phyloP scores from a whole-genome alignment of 2,797 vertebrate genomes.

The Sciaenops ocellatus region DNA sequence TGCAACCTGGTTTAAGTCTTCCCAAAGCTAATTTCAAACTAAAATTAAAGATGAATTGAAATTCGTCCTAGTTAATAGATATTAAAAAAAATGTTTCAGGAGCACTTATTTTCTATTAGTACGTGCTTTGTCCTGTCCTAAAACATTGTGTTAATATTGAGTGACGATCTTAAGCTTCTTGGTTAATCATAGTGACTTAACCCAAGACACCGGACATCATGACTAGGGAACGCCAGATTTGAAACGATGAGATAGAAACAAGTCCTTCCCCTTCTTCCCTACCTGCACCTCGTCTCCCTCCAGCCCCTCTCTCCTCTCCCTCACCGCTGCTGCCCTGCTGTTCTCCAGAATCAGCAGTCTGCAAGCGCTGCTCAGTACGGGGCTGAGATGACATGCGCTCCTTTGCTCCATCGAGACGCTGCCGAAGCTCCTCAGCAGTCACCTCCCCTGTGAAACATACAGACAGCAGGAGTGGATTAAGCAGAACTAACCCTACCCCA shows the following conservation, averaged over 20 bases:
- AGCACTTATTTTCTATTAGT: not conserved
- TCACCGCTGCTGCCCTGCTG: constrained; percentile 81
- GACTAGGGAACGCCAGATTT: constrained; percentile 12
- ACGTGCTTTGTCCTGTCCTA: not conserved
- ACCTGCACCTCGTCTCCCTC: constrained; percentile 72
- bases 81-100: not conserved
- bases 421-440: constrained; percentile 94
- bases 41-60: not conserved
- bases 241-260: not conserved
- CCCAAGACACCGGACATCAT: not conserved
- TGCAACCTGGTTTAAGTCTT: not conserved
- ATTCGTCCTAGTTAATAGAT: not conserved
- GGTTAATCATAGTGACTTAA: not conserved
- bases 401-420: constrained; percentile 92
- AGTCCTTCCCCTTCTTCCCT: constrained; percentile 18
- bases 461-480: not conserved
- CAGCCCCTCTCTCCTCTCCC: constrained; percentile 65
- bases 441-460: constrained; percentile 89
- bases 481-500: not conserved
- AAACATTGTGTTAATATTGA: not conserved
- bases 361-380: constrained; percentile 78
- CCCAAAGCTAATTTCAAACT: not conserved
- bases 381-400: constrained; percentile 90
- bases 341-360: constrained; percentile 82
- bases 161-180: not conserved